phyloP scores from a whole-genome alignment of 2,797 vertebrate species.

The Galagoides demidoff region DNA sequence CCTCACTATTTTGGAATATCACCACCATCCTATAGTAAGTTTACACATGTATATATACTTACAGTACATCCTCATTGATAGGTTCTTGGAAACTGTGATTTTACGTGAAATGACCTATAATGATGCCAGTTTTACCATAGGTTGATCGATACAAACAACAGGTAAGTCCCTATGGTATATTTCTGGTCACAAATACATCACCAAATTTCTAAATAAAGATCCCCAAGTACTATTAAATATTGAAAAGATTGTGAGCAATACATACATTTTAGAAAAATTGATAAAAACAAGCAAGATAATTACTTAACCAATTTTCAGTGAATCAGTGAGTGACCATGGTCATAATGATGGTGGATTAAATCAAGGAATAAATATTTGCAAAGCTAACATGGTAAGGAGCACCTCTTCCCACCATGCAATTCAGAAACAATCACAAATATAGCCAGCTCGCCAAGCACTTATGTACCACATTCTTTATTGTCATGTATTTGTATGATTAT shows the following conservation, averaged over 20 bases:
- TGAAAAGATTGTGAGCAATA: background rate
- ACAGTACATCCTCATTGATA: background rate
- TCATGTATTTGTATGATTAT: background rate
- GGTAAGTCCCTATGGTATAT: background rate
- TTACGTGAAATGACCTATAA: background rate
- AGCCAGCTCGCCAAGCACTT: background rate
- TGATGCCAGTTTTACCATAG: background rate
- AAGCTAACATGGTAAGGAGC: background rate
- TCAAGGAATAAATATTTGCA: background rate
- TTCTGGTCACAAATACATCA: background rate
- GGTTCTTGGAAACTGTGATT: background rate
- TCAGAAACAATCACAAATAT: background rate
- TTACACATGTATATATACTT: background rate
- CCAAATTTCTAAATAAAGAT: background rate
- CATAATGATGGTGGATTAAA: background rate
- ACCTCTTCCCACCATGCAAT: background rate
- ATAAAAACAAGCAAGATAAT: background rate
- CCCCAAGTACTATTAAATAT: background rate
- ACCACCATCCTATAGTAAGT: background rate
- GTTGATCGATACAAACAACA: background rate
- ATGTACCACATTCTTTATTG: background rate
- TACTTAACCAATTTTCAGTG: background rate
- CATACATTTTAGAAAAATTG: background rate
- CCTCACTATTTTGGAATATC: background rate
- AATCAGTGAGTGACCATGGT: background rate